Conservation (phyloP, 2,113 vertebrate species). For the Neofelis nebulosa region DNA sequence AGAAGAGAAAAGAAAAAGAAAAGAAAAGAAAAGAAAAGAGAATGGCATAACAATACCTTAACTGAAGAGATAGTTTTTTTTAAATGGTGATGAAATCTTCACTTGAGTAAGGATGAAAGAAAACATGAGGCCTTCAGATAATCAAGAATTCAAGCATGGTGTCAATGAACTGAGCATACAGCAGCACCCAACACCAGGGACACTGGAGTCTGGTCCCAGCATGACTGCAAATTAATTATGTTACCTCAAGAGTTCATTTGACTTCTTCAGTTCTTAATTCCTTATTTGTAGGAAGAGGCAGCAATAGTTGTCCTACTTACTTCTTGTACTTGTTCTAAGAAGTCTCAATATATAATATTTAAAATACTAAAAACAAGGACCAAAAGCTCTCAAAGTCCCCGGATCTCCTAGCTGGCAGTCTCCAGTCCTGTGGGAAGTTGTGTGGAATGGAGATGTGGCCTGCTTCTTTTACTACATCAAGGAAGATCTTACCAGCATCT, state of each 20-base stretch:
- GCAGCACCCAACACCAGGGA: not conserved
- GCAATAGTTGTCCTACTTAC: not conserved
- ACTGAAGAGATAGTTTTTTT: not conserved
- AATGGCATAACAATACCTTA: not conserved
- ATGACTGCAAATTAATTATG: not conserved
- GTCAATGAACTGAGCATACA: not conserved
- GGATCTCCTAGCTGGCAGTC: too few relatives aligned
- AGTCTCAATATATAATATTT: not conserved
- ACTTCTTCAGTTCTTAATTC: not conserved
- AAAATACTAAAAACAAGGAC: not conserved
- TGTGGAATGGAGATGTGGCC: rapidly evolving
- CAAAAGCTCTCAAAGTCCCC: too few relatives aligned
- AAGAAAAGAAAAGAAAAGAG: not conserved
- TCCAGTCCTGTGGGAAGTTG: not conserved
- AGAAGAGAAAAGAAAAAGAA: rapidly evolving
- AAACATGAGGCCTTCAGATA: not conserved
- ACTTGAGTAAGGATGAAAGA: not conserved
- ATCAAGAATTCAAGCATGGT: not conserved
- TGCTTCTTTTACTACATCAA: not conserved
- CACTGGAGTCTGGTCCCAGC: too few relatives aligned
- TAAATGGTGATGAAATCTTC: not conserved
- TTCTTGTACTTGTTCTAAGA: not conserved
- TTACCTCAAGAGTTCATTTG: not conserved
- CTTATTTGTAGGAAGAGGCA: not conserved
- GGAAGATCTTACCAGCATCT: not conserved